Conservation (phyloP, 2,113 vertebrate species). For the Danionella cerebrum region DNA sequence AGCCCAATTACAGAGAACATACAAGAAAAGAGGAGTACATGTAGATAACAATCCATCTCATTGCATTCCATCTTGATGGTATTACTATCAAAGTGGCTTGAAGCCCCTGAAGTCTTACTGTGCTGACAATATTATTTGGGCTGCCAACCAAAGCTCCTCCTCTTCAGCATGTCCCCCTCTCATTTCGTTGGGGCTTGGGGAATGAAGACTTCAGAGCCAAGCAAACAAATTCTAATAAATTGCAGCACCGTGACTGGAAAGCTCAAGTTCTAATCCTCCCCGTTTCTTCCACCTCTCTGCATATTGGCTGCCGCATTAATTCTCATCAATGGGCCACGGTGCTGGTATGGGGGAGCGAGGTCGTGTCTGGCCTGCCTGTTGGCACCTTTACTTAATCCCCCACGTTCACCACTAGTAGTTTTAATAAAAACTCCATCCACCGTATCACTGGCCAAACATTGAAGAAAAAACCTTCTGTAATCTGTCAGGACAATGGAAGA, state of each 20-base stretch:
- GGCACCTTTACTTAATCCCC: slow-evolving; percentile 32
- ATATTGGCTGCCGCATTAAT: slow-evolving; percentile 54
- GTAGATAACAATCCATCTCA: no score
- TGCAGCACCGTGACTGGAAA: slow-evolving; percentile 53
- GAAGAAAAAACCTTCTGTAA: slow-evolving; percentile 37
- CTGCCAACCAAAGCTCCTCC: slow-evolving; percentile 33
- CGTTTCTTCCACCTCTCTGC: slow-evolving; percentile 16
- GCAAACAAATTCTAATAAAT: slow-evolving; percentile 65
- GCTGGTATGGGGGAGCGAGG: slow-evolving; percentile 40
- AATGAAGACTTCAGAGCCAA: slow-evolving; percentile 67
- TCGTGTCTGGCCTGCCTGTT: slow-evolving; percentile 27
- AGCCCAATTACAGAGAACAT: no score
- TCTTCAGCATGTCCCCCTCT: slow-evolving; percentile 11
- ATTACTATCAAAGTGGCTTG: background rate
- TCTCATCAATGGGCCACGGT: slow-evolving; percentile 46
- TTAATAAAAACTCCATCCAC: slow-evolving; percentile 58
- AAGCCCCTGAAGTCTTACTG: background rate
- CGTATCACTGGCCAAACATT: slow-evolving; percentile 47
- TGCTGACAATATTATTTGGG: slow-evolving; percentile 20
- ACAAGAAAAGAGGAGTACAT: no score
- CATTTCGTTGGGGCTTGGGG: slow-evolving; percentile 42
- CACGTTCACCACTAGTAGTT: slow-evolving; percentile 35
- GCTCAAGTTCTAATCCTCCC: slow-evolving; percentile 37
- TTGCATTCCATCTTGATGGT: background rate
- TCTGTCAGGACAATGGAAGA: slow-evolving; percentile 19